A percentile compares a stretch with the other conserved stretches of the same genome.
These are phyloP conservation scores for Laupala kohalensis DNA, from an alignment of 1,140 invertebrate species.

Conservation along the genomic window DNA sequence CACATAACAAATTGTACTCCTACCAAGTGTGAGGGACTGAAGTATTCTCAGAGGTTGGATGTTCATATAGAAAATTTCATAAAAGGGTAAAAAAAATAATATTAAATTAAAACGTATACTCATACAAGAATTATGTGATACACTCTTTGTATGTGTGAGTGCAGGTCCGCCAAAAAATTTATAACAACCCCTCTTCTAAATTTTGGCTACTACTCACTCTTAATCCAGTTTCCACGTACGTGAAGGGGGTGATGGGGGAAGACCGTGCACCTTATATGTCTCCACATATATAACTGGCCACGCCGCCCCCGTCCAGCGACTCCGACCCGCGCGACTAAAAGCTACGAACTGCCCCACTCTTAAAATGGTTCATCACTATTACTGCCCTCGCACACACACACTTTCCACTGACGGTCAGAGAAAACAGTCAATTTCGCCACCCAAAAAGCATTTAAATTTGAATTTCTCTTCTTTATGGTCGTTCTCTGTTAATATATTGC, in stretches of 20 bases:
- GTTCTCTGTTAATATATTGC: background rate
- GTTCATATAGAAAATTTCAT: background rate
- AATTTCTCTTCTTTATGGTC: background rate
- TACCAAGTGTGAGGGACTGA: background rate
- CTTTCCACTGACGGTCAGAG: background rate
- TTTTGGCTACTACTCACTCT: background rate
- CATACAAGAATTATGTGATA: background rate
- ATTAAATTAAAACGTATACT: background rate
- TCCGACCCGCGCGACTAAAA: background rate
- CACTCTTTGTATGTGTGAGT: background rate
- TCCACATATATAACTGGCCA: background rate
- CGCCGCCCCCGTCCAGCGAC: too few relatives aligned
- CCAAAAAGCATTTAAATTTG: background rate
- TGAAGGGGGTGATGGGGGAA: background rate
- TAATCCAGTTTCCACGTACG: background rate
- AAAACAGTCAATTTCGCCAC: background rate
- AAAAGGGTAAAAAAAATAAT: background rate
- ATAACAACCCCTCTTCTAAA: background rate
- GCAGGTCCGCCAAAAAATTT: background rate
- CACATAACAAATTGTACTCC: background rate
- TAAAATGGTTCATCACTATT: background rate
- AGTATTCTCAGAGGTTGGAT: background rate
- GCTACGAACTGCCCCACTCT: background rate
- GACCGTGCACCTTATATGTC: background rate
- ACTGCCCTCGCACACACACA: background rate